These are phyloP conservation scores for Tenthredo amoena DNA, from an alignment of 2,888 invertebrate genomes.

Conservation along the genomic window DNA sequence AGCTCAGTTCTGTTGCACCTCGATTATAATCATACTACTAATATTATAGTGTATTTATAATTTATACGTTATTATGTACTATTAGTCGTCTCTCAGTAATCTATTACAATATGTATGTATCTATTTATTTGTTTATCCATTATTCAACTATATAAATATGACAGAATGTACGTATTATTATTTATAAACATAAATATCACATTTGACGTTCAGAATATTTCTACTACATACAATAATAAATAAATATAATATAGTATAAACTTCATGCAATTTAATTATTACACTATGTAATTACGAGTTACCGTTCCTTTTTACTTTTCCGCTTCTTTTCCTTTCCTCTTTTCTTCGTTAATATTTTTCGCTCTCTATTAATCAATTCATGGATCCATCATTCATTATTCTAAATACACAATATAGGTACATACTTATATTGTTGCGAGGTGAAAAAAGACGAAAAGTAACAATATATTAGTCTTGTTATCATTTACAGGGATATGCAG, in stretches of 20 bases:
- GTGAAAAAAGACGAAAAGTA: neutral
- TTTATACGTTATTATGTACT: neutral
- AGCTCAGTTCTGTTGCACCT: too few species aligned
- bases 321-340: neutral
- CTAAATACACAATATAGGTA: neutral
- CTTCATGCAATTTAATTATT: neutral
- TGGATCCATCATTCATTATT: neutral
- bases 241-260: constrained; percentile 48
- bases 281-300: neutral
- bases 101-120: neutral
- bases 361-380: neutral
- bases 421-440: neutral
- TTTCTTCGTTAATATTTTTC: neutral
- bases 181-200: constrained; percentile 72
- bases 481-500: neutral
- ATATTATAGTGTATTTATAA: neutral
- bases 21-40: too few species aligned
- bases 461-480: constrained; percentile 8
- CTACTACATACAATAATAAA: constrained; percentile 44
- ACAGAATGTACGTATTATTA: constrained; percentile 50
- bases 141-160: constrained; percentile 26
- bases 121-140: neutral
- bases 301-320: neutral
- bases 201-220: constrained; percentile 63
- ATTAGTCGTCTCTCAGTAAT: neutral